These are phyloP conservation scores for Eudyptes chrysolophus DNA, from an alignment of 2,113 vertebrate genomes.

Conservation along the genomic window DNA sequence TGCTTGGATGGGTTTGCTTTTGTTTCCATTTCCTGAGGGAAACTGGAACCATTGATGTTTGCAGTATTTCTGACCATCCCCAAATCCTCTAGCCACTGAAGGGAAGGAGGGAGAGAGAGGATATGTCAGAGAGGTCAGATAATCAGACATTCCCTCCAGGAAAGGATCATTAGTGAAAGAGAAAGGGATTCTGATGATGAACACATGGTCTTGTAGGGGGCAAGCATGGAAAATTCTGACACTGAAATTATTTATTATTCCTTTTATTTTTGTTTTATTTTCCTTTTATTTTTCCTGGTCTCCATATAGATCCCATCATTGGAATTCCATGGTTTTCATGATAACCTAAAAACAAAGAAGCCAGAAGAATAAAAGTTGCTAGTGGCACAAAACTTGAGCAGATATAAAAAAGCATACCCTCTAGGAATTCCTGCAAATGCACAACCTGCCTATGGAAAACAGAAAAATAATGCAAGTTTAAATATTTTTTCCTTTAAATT, in stretches of 20 bases:
- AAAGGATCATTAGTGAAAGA: neutral
- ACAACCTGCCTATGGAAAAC: neutral
- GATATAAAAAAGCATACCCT: neutral
- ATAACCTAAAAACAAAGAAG: neutral
- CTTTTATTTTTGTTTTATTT: neutral
- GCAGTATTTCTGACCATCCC: neutral
- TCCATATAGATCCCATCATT: neutral
- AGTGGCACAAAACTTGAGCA: neutral
- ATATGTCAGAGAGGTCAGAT: neutral
- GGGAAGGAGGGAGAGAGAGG: neutral
- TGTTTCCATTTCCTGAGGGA: conserved; percentile 16
- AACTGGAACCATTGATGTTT: neutral
- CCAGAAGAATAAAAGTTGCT: neutral
- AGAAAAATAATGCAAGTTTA: neutral
- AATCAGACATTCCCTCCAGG: neutral
- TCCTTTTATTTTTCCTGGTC: neutral
- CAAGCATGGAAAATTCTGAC: neutral
- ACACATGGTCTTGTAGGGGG: fast-evolving
- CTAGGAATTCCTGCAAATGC: neutral
- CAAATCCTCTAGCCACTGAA: neutral
- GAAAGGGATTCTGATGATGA: neutral
- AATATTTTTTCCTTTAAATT: neutral
- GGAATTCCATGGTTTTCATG: neutral
- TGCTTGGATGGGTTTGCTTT: conserved; percentile 7
- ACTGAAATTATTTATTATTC: neutral